Percentiles rank a stretch among this genome's conserved stretches.
These are phyloP conservation scores for Peucedramus taeniatus DNA, from an alignment of 2,113 vertebrate species.

Conservation along the genomic window DNA sequence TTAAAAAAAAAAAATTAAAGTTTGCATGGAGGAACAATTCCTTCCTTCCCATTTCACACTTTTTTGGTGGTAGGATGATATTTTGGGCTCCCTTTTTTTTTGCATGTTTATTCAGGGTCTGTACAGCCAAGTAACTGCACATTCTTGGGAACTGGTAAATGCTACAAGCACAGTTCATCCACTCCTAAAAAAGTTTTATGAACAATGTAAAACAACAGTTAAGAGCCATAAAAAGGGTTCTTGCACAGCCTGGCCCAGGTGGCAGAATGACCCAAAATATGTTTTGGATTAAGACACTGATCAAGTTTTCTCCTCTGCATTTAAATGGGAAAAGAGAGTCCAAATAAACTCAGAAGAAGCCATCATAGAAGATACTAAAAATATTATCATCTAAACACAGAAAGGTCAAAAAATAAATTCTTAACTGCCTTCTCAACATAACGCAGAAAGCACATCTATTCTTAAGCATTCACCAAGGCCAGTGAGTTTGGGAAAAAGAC, in stretches of 20 bases:
- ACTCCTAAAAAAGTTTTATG: background rate
- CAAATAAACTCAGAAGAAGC: background rate
- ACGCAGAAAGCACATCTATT: conserved; percentile 18
- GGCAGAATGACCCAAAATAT: background rate
- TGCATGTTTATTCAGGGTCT: background rate
- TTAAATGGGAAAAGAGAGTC: background rate
- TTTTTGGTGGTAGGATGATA: background rate
- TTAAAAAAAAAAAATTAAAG: background rate
- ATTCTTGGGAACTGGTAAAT: background rate
- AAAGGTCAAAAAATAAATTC: conserved; percentile 56
- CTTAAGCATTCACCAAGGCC: conserved; percentile 19
- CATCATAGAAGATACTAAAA: conserved; percentile 10
- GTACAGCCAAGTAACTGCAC: background rate
- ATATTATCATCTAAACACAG: conserved; percentile 15
- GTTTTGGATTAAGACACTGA: background rate
- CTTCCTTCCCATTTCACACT: background rate
- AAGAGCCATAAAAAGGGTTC: background rate
- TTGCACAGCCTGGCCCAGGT: background rate
- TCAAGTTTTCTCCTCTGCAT: background rate
- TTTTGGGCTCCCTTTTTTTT: background rate
- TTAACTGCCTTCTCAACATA: conserved; percentile 20
- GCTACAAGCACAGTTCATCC: background rate
- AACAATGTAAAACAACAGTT: background rate
- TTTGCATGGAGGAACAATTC: background rate
- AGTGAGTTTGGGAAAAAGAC: conserved; percentile 28